Base-by-base conservation (phyloP, 2,113 vertebrate species). In the Malurus melanocephalus region DNA sequence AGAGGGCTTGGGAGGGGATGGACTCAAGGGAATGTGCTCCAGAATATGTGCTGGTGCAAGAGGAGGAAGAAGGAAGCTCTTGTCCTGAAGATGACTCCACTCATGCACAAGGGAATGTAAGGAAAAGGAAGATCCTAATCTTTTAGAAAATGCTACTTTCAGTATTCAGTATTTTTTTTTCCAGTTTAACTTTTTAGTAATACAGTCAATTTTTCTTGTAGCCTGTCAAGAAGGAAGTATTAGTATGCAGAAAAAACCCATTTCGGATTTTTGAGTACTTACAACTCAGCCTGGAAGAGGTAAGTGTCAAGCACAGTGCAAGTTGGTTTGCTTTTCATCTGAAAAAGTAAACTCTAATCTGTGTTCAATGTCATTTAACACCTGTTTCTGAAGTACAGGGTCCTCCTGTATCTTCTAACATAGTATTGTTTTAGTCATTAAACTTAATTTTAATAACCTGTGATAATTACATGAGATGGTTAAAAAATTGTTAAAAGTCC, bases 281-380 rank as follows among this genome's bases (percentile, higher is more conserved):
- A 68, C 99, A 99, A 7, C 98, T 99, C 88, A 98, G 98, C 93
- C 96, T 98, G 56, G 99, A 99, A 95, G 99, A 99, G 98, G 99
- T 99, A 94, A 53, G 96, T 92, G 81, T 85, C 35, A 60, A 71
- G n/a, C 51, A 51, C 32, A 45, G 15, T n/a, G 17, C 26, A 57
- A 61, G 11, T 35, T 53, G 33, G 2, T 64, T 82, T 62, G 59
- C 30, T 73, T 85, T 69, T 53, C 30, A 48, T 49, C 40, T 69
- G 53, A 20, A 55, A 66, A 79, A 69, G 16, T 19, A 75, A 89
- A 59, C 6, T 2, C 27, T 74, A 13, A n/a, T 65, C 26, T 57
- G 0, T 48, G 6, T 53, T 55, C 17, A 40, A 2, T 1, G 1
- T 80, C 20, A 61, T 55, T 76, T 53, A 49, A 78, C 51, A 43